These are phyloP conservation scores for Noctua janthe DNA, from an alignment of 2,888 invertebrate genomes.

Conservation along the genomic window DNA sequence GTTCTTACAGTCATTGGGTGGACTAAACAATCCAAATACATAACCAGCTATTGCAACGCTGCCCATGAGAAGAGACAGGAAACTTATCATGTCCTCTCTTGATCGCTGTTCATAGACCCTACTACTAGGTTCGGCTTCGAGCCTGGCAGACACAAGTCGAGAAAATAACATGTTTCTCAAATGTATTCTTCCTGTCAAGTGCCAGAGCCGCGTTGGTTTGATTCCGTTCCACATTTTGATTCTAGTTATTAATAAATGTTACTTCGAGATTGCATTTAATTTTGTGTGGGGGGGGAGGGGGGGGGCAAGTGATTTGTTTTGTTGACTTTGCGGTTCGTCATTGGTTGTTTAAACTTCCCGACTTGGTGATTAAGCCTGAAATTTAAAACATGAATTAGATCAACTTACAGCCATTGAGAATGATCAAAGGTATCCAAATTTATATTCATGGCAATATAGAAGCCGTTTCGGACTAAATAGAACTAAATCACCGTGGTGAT, in stretches of 20 bases:
- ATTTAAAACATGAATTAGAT: slow-evolving; percentile 2
- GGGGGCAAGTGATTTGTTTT: background rate
- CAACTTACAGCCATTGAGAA: background rate
- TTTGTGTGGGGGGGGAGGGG: no score
- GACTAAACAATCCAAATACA: slow-evolving; percentile 68
- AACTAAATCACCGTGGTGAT: background rate
- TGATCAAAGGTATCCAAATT: background rate
- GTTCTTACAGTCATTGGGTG: slow-evolving; percentile 33
- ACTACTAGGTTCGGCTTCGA: slow-evolving; percentile 38
- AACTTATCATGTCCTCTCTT: slow-evolving; percentile 47
- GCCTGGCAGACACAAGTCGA: slow-evolving; percentile 27
- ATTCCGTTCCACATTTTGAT: slow-evolving; percentile 71
- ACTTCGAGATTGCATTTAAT: background rate
- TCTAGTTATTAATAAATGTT: background rate
- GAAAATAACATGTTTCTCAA: slow-evolving; percentile 66
- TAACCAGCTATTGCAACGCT: slow-evolving; percentile 51
- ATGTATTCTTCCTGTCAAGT: slow-evolving; percentile 74
- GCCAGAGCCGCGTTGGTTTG: slow-evolving; percentile 81
- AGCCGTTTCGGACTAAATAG: background rate
- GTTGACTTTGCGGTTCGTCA: slow-evolving; percentile 4
- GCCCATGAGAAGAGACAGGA: slow-evolving; percentile 2
- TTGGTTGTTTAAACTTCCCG: background rate
- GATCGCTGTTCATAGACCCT: slow-evolving; percentile 52
- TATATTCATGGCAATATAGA: background rate
- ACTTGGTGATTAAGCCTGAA: slow-evolving; percentile 29